Evolutionary conservation across 2,888 invertebrate species (phyloP), one percentile per base, ranked within the genome.

Genomic region (Acleris literana): DNA sequence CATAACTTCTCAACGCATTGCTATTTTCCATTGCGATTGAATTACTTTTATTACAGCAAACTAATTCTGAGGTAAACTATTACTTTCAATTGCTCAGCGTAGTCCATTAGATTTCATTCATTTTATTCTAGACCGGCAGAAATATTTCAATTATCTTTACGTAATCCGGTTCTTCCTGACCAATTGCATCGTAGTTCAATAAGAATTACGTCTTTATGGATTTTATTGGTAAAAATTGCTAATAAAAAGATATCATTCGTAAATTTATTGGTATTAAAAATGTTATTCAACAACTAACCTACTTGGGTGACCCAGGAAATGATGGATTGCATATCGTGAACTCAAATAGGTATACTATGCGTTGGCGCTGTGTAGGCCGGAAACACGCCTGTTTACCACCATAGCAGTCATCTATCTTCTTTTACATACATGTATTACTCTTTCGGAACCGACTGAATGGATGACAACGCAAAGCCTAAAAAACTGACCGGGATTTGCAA

Each of bases 41-140:
- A 61, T 65, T 29, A 65, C 60, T 54, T 60, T 33, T 56, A 56
- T 65, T 65, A 65, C 60, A 46, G 55, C 60, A 65, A 61, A 55
- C 29, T 55, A 51, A 65, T 65, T 65, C 54, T 17, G 22, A 60
- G 20, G 46, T 43, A 51, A 59, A 49, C 54, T 64, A 53, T 64
- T 54, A 49, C 59, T 25, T 55, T 44, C 25, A 18, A 54, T 64
- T 59, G 59, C 64, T 59, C 48, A 60, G 20, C 39, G 13, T 49
- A 60, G 33, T 60, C 43, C 49, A 55, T 65, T 49, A 33, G 56
- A 61, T 51, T 65, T 56, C 29, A 51, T 56, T 64, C 43, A 55
- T 55, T 43, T 39, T 54, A 63, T 39, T 54, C 57, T 39, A 53
- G 2, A 33, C 17, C 46, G 46, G n/a, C 20, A 20, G 25, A 20